phyloP scores from a whole-genome alignment of 2,888 invertebrate genomes.

The Erynnis tages region DNA sequence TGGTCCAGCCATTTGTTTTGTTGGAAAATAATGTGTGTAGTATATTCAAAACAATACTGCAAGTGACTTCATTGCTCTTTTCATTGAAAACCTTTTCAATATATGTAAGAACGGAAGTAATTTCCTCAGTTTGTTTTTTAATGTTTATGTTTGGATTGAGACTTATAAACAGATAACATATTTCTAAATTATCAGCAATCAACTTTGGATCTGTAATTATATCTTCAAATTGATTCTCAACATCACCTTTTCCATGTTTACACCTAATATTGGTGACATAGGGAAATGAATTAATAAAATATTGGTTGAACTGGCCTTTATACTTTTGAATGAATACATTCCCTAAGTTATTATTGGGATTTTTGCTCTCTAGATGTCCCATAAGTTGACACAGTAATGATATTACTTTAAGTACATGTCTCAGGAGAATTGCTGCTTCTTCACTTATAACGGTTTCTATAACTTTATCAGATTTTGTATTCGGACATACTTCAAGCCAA shows the following conservation, averaged over 20 bases:
- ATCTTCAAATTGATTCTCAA: constrained; percentile 47
- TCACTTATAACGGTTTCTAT: constrained; percentile 77
- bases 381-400: constrained; percentile 79
- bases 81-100: constrained; percentile 72
- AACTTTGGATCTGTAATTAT: constrained; percentile 63
- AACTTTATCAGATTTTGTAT: constrained; percentile 54
- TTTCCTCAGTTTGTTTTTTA: constrained; percentile 58
- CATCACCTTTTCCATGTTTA: constrained; percentile 45
- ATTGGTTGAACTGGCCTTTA: constrained; percentile 74
- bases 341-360: constrained; percentile 63
- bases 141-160: constrained; percentile 66
- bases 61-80: constrained; percentile 47
- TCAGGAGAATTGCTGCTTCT: constrained; percentile 84
- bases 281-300: constrained; percentile 82
- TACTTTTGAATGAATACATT: constrained; percentile 78
- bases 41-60: constrained; percentile 53
- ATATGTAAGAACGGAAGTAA: constrained; percentile 67
- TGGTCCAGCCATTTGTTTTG: constrained; percentile 63
- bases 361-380: constrained; percentile 53
- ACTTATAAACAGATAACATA: constrained; percentile 71
- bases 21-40: constrained; percentile 59
- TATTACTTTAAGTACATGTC: constrained; percentile 83
- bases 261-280: constrained; percentile 72
- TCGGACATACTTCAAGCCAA: constrained; percentile 90
- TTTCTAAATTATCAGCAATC: constrained; percentile 58